Evolutionary conservation across 2,888 invertebrate genomes (phyloP), one percentile per base, ranked within the genome.

Genomic region (Callyntrura sp.): DNA sequence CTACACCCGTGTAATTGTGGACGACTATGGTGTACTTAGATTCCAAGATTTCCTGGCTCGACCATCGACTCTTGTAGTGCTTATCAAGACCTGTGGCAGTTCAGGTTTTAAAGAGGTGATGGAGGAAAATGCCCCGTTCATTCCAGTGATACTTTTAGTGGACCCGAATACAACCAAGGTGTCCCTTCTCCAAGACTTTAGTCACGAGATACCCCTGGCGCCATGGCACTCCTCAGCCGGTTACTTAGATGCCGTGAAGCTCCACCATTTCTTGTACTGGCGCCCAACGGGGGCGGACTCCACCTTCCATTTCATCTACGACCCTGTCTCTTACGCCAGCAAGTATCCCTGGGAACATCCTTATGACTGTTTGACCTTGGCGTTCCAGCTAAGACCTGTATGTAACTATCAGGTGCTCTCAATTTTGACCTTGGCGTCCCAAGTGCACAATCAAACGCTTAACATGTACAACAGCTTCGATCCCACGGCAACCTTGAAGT

Each of bases 361-460:
- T n/a, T 9, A 12, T 14, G n/a, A 79, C 25, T 79, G 78, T 55
- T 1, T 57, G 3, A 6, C 0, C 14, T 14, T 14, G 11, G 57
- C 20, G 0, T 2, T 3, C 9, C 14, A n/a, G 0, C 57, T 79
- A 3, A n/a, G 0, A 14, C 78, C 78, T 11, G 20, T 55, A 1
- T 79, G 78, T 12, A 28, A 11, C n/a, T 8, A 23, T 8, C 14
- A 55, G 8, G 23, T 79, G 0, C 55, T 79, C 55, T 14, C 55
- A 0, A n/a, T 25, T 5, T 1, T 79, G 0, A 79, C 78, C 2
- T 17, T 79, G n/a, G 57, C 28, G 28, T 3, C 0, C 0, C 14
- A 79, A 14, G 78, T 79, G 1, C 78, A 79, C 17, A 79, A 79
- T 55, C 11, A 48, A 9, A 48, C 48, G 2, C 4, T 76, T 20